Evolutionary conservation across 2,888 invertebrate species (phyloP).

Genomic region (Macrophya annulata): DNA sequence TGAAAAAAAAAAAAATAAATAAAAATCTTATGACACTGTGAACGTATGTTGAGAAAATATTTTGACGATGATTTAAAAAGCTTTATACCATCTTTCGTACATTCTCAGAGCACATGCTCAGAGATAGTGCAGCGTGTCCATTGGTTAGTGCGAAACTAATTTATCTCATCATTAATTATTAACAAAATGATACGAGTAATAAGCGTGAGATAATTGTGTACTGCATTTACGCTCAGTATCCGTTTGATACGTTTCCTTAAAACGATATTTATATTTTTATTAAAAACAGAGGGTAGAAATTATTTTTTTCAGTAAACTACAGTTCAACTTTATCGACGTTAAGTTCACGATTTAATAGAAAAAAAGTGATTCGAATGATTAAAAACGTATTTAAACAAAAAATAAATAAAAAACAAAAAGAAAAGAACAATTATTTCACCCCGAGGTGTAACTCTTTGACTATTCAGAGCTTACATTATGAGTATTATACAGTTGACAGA

Average conservation of each 20-base stretch:
- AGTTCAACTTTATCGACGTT: neutral
- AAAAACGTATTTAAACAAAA: no score
- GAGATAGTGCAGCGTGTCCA: slow-evolving; percentile 8
- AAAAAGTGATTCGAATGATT: neutral
- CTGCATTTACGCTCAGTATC: neutral
- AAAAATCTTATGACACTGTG: neutral
- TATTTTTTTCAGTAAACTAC: neutral
- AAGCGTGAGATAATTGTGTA: neutral
- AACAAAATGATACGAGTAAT: slow-evolving; percentile 28
- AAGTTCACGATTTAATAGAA: neutral
- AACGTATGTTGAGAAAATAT: neutral
- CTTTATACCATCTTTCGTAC: neutral
- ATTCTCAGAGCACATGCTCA: slow-evolving; percentile 47
- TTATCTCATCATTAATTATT: slow-evolving; percentile 44
- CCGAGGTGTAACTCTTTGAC: neutral
- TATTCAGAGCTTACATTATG: neutral
- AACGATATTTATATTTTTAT: neutral
- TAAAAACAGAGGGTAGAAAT: neutral
- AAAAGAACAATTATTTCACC: neutral
- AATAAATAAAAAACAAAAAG: neutral
- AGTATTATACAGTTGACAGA: neutral
- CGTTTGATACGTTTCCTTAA: slow-evolving; percentile 10
- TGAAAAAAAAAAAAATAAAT: neutral
- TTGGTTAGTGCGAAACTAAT: slow-evolving; percentile 2
- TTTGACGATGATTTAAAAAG: slow-evolving; percentile 6